phyloP scores from a whole-genome alignment of 2,797 vertebrate genomes.

The Channa striata region DNA sequence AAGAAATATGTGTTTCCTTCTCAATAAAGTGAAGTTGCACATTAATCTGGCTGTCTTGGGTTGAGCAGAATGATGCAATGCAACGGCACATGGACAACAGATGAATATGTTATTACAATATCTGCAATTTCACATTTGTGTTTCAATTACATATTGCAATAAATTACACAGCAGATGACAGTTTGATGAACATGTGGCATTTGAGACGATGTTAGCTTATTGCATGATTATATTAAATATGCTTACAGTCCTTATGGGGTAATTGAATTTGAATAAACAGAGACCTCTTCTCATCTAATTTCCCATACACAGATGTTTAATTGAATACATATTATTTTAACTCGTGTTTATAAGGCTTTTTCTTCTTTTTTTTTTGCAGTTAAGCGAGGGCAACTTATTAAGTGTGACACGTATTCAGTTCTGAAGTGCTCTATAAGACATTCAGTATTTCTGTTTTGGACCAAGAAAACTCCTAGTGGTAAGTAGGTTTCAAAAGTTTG shows the following conservation, averaged over 20 bases:
- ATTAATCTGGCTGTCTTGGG: slow-evolving; percentile 53
- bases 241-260: not conserved
- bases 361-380: not conserved
- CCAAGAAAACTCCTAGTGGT: too few relatives aligned
- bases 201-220: not conserved
- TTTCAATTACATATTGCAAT: not conserved
- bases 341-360: not conserved
- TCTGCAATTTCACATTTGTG: not conserved
- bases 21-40: slow-evolving; percentile 50
- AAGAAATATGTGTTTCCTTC: slow-evolving; percentile 55
- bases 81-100: not conserved
- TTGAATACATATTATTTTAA: not conserved
- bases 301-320: not conserved
- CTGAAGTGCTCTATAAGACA: too few relatives aligned
- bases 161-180: not conserved
- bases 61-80: slow-evolving; percentile 18
- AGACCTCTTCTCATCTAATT: not conserved
- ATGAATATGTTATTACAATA: not conserved
- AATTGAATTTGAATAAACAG: slow-evolving; percentile 21
- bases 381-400: not conserved
- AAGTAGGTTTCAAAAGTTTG: too few relatives aligned
- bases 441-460: too few relatives aligned
- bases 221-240: slow-evolving; percentile 21
- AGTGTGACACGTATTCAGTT: not conserved
- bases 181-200: not conserved